Conservation (phyloP, 2,113 vertebrate genomes). For the Platycercus adscitus region DNA sequence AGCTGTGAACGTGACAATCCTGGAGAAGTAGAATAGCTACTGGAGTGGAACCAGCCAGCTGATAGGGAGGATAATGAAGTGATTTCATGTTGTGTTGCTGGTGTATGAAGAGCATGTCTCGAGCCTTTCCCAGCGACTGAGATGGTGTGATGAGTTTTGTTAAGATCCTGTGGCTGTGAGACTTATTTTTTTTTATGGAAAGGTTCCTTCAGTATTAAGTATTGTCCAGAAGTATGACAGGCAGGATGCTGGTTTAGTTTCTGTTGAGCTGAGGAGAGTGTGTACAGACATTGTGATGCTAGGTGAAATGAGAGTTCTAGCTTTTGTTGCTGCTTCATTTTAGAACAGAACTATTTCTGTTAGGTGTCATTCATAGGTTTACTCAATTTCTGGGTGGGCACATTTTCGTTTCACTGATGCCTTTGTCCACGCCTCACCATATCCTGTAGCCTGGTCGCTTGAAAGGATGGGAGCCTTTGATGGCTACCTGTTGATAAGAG, state of each 20-base stretch:
- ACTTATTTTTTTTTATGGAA: neutral
- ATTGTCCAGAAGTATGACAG: neutral
- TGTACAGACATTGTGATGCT: neutral
- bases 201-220: neutral
- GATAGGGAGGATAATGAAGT: neutral
- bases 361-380: neutral
- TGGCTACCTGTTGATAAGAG: neutral
- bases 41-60: neutral
- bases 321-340: neutral
- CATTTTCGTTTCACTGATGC: neutral
- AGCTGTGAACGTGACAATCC: neutral
- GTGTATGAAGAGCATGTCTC: neutral
- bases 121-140: neutral
- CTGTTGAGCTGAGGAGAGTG: neutral
- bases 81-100: neutral
- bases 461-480: neutral
- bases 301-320: neutral
- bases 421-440: neutral
- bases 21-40: neutral
- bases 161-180: neutral
- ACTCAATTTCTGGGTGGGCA: neutral
- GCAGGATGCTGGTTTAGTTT: neutral
- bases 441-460: neutral
- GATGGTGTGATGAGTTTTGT: neutral
- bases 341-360: neutral